These are phyloP conservation scores for Seladonia tumulorum DNA, from an alignment of 2,888 invertebrate genomes.

Conservation along the genomic window DNA sequence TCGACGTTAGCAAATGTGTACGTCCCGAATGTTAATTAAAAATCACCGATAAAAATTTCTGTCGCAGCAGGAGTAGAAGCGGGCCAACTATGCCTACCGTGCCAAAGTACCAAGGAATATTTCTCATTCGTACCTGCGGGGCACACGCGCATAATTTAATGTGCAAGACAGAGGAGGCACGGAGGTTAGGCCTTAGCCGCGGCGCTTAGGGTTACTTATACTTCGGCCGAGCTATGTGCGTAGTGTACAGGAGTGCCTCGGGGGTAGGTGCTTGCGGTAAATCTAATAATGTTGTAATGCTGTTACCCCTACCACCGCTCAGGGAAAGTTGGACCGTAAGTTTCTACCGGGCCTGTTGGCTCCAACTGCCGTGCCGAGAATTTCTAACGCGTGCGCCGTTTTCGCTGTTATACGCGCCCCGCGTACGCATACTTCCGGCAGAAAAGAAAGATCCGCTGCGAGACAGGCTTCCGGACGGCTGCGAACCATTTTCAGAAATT, in stretches of 20 bases:
- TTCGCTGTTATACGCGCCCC: conserved; percentile 41
- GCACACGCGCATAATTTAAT: conserved; percentile 72
- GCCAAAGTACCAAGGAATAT: conserved; percentile 23
- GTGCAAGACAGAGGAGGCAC: conserved; percentile 58
- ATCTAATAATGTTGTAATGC: conserved; percentile 84
- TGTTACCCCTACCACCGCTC: conserved; percentile 77
- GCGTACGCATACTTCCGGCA: conserved; percentile 3
- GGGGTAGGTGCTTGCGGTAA: conserved; percentile 83
- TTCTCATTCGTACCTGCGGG: conserved; percentile 47
- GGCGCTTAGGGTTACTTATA: conserved; percentile 78
- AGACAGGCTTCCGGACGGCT: neutral
- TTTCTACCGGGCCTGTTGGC: conserved; percentile 79
- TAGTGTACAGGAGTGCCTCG: conserved; percentile 73
- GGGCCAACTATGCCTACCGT: neutral
- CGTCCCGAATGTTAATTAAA: neutral
- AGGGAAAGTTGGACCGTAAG: conserved; percentile 80
- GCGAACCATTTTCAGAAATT: neutral
- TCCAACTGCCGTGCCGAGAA: conserved; percentile 78
- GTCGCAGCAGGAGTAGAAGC: neutral
- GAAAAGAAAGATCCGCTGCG: neutral
- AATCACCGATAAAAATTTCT: conserved; percentile 14
- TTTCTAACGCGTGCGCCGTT: conserved; percentile 76
- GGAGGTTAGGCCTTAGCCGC: conserved; percentile 52
- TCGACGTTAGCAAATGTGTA: neutral
- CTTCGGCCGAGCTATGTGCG: conserved; percentile 70